phyloP scores from a whole-genome alignment of 2,888 invertebrate genomes.

The Drosophila kuntzei region DNA sequence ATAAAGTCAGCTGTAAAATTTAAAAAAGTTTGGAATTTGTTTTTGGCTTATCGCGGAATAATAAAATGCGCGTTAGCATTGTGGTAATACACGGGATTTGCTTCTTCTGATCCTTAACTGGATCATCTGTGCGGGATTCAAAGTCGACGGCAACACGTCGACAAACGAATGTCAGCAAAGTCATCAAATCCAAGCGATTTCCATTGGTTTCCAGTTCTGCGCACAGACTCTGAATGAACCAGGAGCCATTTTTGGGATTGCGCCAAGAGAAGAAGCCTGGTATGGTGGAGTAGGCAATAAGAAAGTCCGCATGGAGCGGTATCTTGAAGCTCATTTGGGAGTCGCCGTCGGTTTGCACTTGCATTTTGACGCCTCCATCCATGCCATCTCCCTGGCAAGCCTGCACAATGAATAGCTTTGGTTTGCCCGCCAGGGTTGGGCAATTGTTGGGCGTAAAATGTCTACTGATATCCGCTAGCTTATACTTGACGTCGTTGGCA shows the following conservation, averaged over 20 bases:
- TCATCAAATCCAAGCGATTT: not conserved
- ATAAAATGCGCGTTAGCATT: slow-evolving; percentile 7
- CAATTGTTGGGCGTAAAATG: slow-evolving; percentile 3
- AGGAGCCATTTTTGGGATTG: not conserved
- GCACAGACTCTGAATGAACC: slow-evolving; percentile 12
- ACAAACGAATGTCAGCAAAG: slow-evolving; percentile 1
- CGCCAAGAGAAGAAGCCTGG: slow-evolving; percentile 4
- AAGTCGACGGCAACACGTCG: slow-evolving; percentile 3
- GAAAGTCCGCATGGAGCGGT: slow-evolving; percentile 7
- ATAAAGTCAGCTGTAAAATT: not conserved
- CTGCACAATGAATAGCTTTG: slow-evolving; percentile 15
- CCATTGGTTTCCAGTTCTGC: not conserved
- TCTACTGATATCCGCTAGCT: not conserved
- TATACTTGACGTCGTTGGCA: not conserved
- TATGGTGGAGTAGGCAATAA: slow-evolving; percentile 3
- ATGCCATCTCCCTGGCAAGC: not conserved
- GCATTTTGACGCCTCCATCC: not conserved
- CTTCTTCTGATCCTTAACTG: not conserved
- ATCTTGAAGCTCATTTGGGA: not conserved
- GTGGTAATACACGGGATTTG: slow-evolving; percentile 7
- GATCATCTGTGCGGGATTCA: not conserved
- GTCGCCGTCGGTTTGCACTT: not conserved
- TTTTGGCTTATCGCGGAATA: not conserved
- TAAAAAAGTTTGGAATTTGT: not conserved
- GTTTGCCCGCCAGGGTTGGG: slow-evolving; percentile 6